Base-by-base conservation (phyloP, 2,113 vertebrate genomes). In the Rissa tridactyla region DNA sequence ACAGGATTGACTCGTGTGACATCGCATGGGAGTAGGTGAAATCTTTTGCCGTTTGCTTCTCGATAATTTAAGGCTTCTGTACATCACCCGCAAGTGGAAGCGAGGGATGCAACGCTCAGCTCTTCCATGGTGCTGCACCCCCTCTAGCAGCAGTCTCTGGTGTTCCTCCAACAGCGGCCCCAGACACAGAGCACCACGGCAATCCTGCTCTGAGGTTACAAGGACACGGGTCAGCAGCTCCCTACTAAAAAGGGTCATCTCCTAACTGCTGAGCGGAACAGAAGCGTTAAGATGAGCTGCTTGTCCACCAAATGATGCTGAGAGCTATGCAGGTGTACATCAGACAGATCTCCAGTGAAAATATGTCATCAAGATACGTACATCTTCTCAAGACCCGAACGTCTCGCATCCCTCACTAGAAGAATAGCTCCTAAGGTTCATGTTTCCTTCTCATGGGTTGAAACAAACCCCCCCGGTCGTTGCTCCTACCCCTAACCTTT, bases 1-100 rank as follows among this genome's bases (percentile, higher is more conserved):
- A 25, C 13, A 23, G 1, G 51, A 78, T 0, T 27, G 42, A 60
- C 60, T 38, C 3, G 0, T 1, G 1, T 20, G 40, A n/a, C 23
- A 20, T 1, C 0, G 0, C 57, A 7, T 4, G 11, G 22, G 16
- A 61, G 23, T 2, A 44, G 30, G 52, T n/a, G 23, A 81, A 44
- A 71, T 25, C n/a, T 65, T 34, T 4, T n/a, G 8, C 10, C 2
- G 0, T 26, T 94, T 58, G 42, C 38, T 72, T 40, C 73, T 52
- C 44, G 18, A 29, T 27, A 7, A 11, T 42, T n/a, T 38, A 9
- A 10, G 51, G 26, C 23, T 54, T 42, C 34, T 13, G 42, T n/a
- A 64, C 32, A 15, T 32, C 42, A 23, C 0, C 5, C 0, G 2
- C n/a, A 60, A 15, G 16, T 6, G 21, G 25, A 52, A 62, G 21